phyloP scores from a whole-genome alignment of 2,113 vertebrate genomes.

The Terrapene triunguis region DNA sequence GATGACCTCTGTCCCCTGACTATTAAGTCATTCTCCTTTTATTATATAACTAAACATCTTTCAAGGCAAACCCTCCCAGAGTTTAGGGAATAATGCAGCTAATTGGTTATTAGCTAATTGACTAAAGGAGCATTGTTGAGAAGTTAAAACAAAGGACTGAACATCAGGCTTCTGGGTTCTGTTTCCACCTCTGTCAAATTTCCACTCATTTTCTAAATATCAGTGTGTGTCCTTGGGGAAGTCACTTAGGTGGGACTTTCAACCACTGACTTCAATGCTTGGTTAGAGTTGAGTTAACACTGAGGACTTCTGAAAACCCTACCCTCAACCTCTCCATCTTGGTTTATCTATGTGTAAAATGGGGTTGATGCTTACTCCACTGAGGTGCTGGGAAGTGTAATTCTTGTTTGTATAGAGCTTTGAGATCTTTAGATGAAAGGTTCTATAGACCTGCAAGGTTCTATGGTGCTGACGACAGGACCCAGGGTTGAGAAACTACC shows the following conservation, averaged over 20 bases:
- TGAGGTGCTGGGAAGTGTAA: not conserved
- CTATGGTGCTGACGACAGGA: rapidly evolving
- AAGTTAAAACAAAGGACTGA: rapidly evolving
- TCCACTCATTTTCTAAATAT: rapidly evolving
- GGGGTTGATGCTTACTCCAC: not conserved
- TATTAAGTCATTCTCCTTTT: not conserved
- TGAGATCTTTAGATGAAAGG: not conserved
- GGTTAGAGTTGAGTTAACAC: not conserved
- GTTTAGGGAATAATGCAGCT: not conserved
- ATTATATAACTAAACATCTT: not conserved
- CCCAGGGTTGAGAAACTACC: not conserved
- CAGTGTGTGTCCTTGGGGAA: rapidly evolving
- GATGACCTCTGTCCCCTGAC: not conserved
- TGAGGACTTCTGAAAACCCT: not conserved
- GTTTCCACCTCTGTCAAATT: rapidly evolving
- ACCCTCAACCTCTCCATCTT: not conserved
- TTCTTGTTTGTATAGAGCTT: not conserved
- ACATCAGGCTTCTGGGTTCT: rapidly evolving
- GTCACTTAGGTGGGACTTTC: rapidly evolving
- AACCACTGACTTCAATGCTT: rapidly evolving
- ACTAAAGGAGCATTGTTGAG: rapidly evolving
- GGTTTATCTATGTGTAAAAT: not conserved
- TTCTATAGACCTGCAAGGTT: rapidly evolving
- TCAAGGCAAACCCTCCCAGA: not conserved
- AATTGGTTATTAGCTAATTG: rapidly evolving